Base-by-base conservation (phyloP, 2,797 vertebrate species). In the Syngnathus acus region DNA sequence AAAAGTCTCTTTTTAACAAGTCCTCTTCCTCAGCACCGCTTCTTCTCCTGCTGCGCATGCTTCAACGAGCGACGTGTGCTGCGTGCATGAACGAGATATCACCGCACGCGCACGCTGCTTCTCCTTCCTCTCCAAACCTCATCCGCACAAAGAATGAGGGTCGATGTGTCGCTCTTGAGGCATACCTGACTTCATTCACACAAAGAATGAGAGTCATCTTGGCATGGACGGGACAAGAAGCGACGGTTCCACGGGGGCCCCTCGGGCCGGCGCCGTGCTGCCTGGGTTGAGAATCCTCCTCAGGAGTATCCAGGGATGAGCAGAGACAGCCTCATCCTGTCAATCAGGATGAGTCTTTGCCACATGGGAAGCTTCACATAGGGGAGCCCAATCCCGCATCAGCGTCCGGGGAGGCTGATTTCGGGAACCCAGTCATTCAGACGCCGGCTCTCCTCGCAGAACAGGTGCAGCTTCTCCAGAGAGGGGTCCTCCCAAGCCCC, bases 381-480 rank as follows among this genome's bases (percentile, higher is more conserved):
- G 74, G 72, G 73, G 73, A 77, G 71, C 7, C 26, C 8, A 58
- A 75, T 26, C 68, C 66, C 75, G 14, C 77, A 68, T 90, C 89
- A 91, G 78, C 93, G 95, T 87, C 90, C 92, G 0, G 94, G 93
- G 59, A 98, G 90, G 75, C 86, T 90, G 82, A 98, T 90, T 74
- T 90, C 92, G 57, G 96, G 96, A 62, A 98, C 93, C 96, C 96
- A 98, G 81, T 98, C 94, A 72, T 95, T 96, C 78, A 92, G 68
- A 48, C 72, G 81, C 9, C 88, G 76, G 75, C 90, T 90, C 86
- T 91, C 89, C 80, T 91, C 89, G 55, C 91, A 92, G 85, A 92
- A 91, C 86, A 89, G 70, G 76, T 91, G 90, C 82, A 92, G 88
- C 84, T 92, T 92, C 81, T 89, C 86, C 76, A 92, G 86, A 78